These are phyloP conservation scores for Eilema griseolum DNA, from an alignment of 2,888 invertebrate genomes.

Conservation along the genomic window DNA sequence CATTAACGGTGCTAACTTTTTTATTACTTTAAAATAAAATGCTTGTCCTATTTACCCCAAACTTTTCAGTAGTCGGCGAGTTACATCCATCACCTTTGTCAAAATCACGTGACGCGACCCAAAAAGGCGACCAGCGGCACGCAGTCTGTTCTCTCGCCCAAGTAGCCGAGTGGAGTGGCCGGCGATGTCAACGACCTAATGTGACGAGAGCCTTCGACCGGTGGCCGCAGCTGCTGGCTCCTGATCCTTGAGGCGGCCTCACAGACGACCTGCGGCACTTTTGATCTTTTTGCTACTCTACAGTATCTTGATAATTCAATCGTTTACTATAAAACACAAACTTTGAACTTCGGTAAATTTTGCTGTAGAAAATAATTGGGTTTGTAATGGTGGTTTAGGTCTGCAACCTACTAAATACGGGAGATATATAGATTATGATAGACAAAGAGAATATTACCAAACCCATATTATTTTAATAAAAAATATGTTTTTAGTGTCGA, in stretches of 20 bases:
- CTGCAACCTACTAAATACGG: no score
- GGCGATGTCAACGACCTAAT: slow-evolving; percentile 41
- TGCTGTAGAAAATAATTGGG: no score
- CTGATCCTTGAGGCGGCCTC: slow-evolving; percentile 19
- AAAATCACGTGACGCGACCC: slow-evolving; percentile 4
- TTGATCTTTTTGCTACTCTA: background rate
- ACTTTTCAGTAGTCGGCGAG: background rate
- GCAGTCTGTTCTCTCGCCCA: slow-evolving; percentile 20
- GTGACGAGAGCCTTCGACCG: slow-evolving; percentile 28
- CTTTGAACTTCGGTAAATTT: background rate
- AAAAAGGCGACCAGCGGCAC: slow-evolving; percentile 19
- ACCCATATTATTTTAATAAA: no score
- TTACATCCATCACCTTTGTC: background rate
- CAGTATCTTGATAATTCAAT: background rate
- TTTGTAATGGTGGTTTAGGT: background rate
- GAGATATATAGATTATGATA: no score
- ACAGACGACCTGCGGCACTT: background rate
- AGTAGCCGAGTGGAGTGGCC: slow-evolving; percentile 6
- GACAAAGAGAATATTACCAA: no score
- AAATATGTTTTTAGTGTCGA: no score
- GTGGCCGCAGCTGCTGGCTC: slow-evolving; percentile 26
- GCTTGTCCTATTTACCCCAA: background rate
- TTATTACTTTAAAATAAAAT: background rate
- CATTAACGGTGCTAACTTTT: background rate
- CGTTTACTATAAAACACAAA: background rate